Conservation (phyloP, 2,797 vertebrate species). For the Sebastes trivittatus region DNA sequence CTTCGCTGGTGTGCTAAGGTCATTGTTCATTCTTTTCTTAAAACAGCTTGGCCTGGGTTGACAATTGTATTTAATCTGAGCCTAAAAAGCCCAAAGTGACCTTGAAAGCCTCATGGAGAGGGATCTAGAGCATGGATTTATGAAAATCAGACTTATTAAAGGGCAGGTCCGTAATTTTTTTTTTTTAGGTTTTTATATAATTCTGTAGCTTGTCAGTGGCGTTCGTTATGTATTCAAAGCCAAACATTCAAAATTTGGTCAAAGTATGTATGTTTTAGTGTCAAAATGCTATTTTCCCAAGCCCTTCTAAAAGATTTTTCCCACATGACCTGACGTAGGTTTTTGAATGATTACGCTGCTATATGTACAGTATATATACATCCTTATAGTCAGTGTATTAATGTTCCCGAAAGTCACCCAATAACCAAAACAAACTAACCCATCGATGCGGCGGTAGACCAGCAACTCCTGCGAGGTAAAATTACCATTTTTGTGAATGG, state of each 20-base stretch:
- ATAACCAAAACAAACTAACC: background rate
- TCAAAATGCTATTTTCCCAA: too few relatives aligned
- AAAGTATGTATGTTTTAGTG: too few relatives aligned
- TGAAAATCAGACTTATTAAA: background rate
- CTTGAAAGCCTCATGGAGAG: background rate
- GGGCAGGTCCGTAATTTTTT: background rate
- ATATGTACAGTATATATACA: too few relatives aligned
- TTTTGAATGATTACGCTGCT: too few relatives aligned
- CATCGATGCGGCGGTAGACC: too few relatives aligned
- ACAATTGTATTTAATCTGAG: background rate
- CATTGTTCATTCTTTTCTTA: background rate
- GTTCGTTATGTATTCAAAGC: background rate
- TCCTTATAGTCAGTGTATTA: too few relatives aligned
- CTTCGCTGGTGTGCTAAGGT: background rate
- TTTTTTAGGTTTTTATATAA: background rate
- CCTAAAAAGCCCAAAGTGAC: background rate
- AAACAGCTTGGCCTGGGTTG: background rate
- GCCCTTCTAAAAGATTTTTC: too few relatives aligned
- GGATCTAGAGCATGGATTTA: background rate
- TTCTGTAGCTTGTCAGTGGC: background rate
- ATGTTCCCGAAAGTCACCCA: background rate
- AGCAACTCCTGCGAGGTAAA: too few relatives aligned
- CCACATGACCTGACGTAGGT: too few relatives aligned
- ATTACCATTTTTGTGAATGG: too few relatives aligned
- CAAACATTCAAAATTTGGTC: background rate